phyloP scores from a whole-genome alignment of 2,113 vertebrate genomes.

The Rostratula benghalensis region DNA sequence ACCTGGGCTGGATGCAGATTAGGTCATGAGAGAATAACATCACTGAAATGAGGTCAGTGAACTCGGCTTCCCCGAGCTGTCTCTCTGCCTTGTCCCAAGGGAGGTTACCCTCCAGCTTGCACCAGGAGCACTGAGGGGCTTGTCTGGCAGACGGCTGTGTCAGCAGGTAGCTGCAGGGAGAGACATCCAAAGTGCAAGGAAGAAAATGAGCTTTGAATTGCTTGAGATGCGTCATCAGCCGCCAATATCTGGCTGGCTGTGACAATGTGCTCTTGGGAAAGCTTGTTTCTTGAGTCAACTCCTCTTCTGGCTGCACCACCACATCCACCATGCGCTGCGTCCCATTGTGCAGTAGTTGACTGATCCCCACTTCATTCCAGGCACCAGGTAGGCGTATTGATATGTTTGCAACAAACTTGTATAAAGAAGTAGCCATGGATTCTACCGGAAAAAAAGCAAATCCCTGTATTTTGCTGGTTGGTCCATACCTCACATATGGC shows the following conservation, averaged over 20 bases:
- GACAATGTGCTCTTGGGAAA: not conserved
- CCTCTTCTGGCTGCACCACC: accelerated
- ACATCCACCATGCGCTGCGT: not conserved
- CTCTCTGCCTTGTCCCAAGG: not conserved
- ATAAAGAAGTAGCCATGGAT: not conserved
- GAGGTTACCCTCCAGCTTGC: not conserved
- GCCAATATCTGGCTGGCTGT: accelerated
- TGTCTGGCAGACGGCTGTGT: not conserved
- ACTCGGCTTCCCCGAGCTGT: accelerated
- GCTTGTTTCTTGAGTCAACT: not conserved
- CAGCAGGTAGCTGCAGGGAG: not conserved
- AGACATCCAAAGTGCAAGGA: not conserved
- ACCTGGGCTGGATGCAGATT: not conserved
- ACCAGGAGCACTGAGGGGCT: accelerated
- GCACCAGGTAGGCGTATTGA: not conserved
- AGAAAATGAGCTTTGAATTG: not conserved
- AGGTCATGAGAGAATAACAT: not conserved
- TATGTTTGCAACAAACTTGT: not conserved
- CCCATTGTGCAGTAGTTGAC: not conserved
- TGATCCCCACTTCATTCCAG: not conserved
- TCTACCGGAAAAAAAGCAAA: not conserved
- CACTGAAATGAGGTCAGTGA: not conserved
- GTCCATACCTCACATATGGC: accelerated
- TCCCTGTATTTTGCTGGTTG: not conserved
- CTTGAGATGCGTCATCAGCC: not conserved